A percentile compares a stretch with the other conserved stretches of the same genome.
Evolutionary conservation across 2,888 invertebrate species (phyloP).

Genomic region (Ormyrus pomaceus): DNA sequence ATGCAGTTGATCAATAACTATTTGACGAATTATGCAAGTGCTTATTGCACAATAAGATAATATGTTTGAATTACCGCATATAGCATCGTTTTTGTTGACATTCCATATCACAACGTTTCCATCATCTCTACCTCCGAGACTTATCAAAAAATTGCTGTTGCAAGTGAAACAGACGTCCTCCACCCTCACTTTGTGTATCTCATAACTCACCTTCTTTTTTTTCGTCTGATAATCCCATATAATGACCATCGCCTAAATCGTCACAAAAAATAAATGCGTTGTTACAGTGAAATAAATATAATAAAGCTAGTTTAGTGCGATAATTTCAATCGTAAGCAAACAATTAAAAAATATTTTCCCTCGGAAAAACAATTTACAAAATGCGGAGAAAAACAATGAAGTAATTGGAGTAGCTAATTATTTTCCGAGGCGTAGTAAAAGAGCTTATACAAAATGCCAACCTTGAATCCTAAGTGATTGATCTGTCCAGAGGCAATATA

Average conservation of each 20-base stretch:
- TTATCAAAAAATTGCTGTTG: constrained; percentile 88
- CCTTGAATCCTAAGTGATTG: constrained; percentile 93
- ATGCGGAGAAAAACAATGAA: no score
- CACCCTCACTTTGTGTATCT: constrained; percentile 92
- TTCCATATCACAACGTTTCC: constrained; percentile 92
- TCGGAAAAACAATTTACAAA: no score
- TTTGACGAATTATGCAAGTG: no score
- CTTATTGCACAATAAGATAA: neutral
- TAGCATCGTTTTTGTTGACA: constrained; percentile 78
- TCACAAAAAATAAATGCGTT: neutral
- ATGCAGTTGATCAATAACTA: no score
- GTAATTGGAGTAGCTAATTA: no score
- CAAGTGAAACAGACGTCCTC: constrained; percentile 90
- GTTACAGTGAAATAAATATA: neutral
- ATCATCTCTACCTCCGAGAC: constrained; percentile 93
- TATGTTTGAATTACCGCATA: constrained; percentile 74
- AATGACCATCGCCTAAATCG: constrained; percentile 83
- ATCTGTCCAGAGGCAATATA: constrained; percentile 93
- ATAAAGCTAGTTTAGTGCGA: no score
- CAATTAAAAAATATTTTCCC: neutral
- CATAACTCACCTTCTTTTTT: constrained; percentile 82
- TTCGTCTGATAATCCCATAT: constrained; percentile 89
- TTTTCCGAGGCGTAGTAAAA: no score
- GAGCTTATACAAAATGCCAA: constrained; percentile 62
- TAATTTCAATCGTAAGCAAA: neutral